Base-by-base conservation (phyloP, 2,113 vertebrate species). In the Onychostruthus taczanowskii region DNA sequence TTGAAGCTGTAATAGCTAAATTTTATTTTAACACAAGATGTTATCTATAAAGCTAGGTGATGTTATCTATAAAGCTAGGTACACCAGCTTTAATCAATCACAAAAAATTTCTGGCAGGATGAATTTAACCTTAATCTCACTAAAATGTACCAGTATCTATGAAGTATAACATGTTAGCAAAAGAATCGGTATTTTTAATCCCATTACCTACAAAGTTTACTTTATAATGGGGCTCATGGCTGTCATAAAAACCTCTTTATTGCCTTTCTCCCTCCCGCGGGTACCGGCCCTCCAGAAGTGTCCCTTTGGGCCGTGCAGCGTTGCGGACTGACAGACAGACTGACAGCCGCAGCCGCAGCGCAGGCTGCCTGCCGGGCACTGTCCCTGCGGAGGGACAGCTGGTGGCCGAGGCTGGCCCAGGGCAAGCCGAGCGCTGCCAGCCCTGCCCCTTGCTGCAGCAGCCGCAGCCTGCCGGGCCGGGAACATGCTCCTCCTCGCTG, bases 311-410 rank as follows among this genome's bases (percentile, higher is more conserved):
- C 33, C 22, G 26, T 0, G 5, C 23, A 69, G 76, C 31, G 89
- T 33, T 64, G 67, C 68, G 52, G 68, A 30, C 37, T 4, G 41
- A 20, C 76, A 39, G 41, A 20, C 76, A 39, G 30, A 7, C 15
- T 41, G 10, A 1, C 19, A 58, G 33, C 22, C 8, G 49, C 8
- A 15, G 70, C 49, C 1, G 1, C 77, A 66, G 46, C 9, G 55
- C 58, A 41, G 4, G 22, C 22, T 0, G 1, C 17, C 20, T 3
- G 44, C 9, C 0, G 14, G 53, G 59, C 11, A 70, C 26, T 0
- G 0, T 59, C 59, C 17, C 73, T 11, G 26, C 53, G 12, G 15
- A 11, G 39, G 44, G 63, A 26, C 74, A 16, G 56, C 61, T 13
- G 47, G 26, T 49, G 70, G 24, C 55, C 35, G 37, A 41, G 21